A percentile compares a stretch with the other conserved stretches of the same genome.
Evolutionary conservation across 64 coral and sea anemone species (phyloP).

Genomic region (Stylophora pistillata): DNA sequence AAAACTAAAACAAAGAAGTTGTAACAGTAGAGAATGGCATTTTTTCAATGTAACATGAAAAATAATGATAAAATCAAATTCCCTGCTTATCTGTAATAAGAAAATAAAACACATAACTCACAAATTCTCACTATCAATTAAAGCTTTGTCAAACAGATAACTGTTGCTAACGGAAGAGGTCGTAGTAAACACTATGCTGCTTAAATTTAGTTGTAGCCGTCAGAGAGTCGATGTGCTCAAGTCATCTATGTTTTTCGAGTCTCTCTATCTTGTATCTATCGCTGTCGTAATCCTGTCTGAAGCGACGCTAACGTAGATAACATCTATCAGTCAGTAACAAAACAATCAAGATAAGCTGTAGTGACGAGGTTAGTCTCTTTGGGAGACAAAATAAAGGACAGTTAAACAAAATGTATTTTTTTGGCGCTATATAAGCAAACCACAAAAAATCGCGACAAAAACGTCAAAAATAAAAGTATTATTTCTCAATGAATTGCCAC

Average conservation of each 20-base stretch:
- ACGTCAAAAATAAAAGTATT: too few relatives aligned
- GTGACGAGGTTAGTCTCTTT: background rate
- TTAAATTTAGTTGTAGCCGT: background rate
- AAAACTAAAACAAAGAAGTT: constrained; percentile 6
- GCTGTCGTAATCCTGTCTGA: constrained; percentile 4
- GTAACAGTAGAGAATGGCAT: background rate
- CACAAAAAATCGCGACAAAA: too few relatives aligned
- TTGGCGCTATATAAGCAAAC: too few relatives aligned
- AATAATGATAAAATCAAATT: background rate
- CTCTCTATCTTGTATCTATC: background rate
- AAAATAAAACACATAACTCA: background rate
- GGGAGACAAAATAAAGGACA: background rate
- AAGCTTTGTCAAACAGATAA: background rate
- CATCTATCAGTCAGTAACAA: background rate
- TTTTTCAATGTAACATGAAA: background rate
- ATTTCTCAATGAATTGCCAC: too few relatives aligned
- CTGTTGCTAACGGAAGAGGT: background rate
- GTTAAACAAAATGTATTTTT: too few relatives aligned
- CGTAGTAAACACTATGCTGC: background rate
- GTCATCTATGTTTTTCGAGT: background rate
- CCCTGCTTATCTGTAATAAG: background rate
- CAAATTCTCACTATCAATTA: background rate
- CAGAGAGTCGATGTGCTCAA: background rate
- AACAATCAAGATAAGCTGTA: background rate
- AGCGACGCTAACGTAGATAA: constrained; percentile 1